These are phyloP conservation scores for Neomonachus schauinslandi DNA, from an alignment of 2,113 vertebrate genomes.

Conservation along the genomic window DNA sequence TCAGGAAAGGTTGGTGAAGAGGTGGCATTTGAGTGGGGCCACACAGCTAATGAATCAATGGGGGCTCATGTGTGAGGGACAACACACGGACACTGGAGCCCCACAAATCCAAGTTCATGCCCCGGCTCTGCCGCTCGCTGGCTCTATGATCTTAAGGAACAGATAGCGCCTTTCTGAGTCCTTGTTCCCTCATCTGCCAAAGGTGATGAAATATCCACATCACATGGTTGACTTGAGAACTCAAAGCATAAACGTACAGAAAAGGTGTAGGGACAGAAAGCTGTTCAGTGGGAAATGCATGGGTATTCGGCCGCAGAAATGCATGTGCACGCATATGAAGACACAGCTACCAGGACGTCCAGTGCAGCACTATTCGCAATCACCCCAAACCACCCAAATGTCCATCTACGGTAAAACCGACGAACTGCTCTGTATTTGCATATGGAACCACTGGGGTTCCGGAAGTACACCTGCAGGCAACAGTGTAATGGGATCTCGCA, in stretches of 20 bases:
- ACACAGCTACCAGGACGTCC: fast-evolving
- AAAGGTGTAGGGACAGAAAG: neutral
- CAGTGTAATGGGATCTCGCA: neutral
- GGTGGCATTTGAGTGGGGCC: fast-evolving
- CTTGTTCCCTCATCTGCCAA: neutral
- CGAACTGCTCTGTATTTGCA: fast-evolving
- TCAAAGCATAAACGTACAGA: neutral
- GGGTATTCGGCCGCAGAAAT: neutral
- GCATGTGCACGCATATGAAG: too few species aligned
- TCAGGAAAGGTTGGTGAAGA: neutral
- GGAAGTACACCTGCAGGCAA: neutral
- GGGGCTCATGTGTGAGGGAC: fast-evolving
- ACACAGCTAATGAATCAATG: fast-evolving
- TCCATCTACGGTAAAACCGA: neutral
- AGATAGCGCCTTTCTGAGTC: neutral
- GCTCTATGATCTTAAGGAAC: neutral
- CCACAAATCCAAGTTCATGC: neutral
- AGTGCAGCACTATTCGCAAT: fast-evolving
- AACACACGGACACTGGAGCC: fast-evolving
- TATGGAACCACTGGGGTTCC: fast-evolving
- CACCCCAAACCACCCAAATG: neutral
- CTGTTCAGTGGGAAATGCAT: neutral
- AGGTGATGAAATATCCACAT: neutral
- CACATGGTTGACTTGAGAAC: neutral
- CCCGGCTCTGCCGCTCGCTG: neutral